Evolutionary conservation across 2,888 invertebrate genomes (phyloP), one percentile per base, ranked within the genome.

Genomic region (Abrostola tripartita): DNA sequence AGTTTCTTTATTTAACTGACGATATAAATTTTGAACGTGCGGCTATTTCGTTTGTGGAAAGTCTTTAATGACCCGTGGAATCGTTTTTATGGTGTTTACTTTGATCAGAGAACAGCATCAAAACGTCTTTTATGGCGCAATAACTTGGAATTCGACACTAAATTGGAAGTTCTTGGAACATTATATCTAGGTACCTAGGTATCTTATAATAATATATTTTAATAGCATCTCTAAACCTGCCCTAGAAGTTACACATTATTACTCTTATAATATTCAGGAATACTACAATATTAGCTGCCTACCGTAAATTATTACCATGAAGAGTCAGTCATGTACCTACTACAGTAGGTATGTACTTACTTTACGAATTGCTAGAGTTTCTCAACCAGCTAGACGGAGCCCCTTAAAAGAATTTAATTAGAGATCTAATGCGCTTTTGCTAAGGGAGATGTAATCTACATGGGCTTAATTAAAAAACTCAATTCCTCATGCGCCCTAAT

Each of bases 11-110:
- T 74, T 74, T 71, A 68, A 75, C 73, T 69, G 71, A 75, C 70
- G 76, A 78, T 81, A 88, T 87, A 90, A 85, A 90, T 85, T 88
- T 81, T 82, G 74, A 86, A 83, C 84, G 84, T 81, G 81, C 81
- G 78, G 85, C 84, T 85, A 90, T 89, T 88, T 84, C 86, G 88
- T 85, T 87, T 88, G 88, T 85, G 86, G 87, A 83, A 86, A 87
- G 82, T 88, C 88, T 85, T 89, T 91, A 91, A 91, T 91, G 90
- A 88, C 87, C 86, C 89, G 85, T 86, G 83, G 87, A 92, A 91
- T 90, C 89, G 89, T 89, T 90, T 92, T 92, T 92, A 92, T 90
- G 89, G 88, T 90, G 90, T 92, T 92, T 91, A 87, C 90, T 88
- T 88, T 88, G 88, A 91, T 90, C 89, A 88, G 85, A 87, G 82